A percentile compares a stretch with the other conserved stretches of the same genome.
Conservation (phyloP, 2,888 invertebrate species). For the Leptopterna dolabrata region DNA sequence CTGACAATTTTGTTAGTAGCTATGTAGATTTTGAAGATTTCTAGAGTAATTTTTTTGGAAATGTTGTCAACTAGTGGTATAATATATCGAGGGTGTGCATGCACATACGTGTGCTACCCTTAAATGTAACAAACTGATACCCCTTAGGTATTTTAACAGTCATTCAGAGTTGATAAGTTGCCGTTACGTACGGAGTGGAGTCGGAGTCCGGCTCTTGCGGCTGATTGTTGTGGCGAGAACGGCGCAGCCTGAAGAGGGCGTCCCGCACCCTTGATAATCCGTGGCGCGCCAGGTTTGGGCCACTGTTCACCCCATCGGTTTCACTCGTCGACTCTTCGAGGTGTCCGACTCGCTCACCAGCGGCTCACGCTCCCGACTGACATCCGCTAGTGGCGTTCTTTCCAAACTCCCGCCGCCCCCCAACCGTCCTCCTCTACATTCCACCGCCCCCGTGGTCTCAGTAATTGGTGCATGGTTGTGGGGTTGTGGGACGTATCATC, state of each 20-base stretch:
- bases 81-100: too few relatives aligned
- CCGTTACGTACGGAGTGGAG: slow-evolving; percentile 58
- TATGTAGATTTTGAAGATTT: too few relatives aligned
- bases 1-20: too few relatives aligned
- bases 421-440: slow-evolving; percentile 67
- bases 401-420: slow-evolving; percentile 33
- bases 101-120: too few relatives aligned
- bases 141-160: too few relatives aligned
- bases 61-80: too few relatives aligned
- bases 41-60: too few relatives aligned
- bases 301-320: slow-evolving; percentile 34
- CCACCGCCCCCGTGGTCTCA: not conserved
- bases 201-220: slow-evolving; percentile 57
- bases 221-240: slow-evolving; percentile 58
- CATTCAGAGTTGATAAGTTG: too few relatives aligned
- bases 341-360: slow-evolving; percentile 65
- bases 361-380: slow-evolving; percentile 76
- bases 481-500: not conserved
- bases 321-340: not conserved
- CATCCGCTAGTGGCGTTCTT: slow-evolving; percentile 66
- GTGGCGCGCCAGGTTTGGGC: slow-evolving; percentile 65
- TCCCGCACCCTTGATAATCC: slow-evolving; percentile 62
- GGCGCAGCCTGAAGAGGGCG: slow-evolving; percentile 67
- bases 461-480: slow-evolving; percentile 18
- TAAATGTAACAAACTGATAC: too few relatives aligned